Percentiles rank a stretch among this genome's conserved stretches.
Conservation (phyloP, 1,140 invertebrate species). For the Camponotus floridanus region DNA sequence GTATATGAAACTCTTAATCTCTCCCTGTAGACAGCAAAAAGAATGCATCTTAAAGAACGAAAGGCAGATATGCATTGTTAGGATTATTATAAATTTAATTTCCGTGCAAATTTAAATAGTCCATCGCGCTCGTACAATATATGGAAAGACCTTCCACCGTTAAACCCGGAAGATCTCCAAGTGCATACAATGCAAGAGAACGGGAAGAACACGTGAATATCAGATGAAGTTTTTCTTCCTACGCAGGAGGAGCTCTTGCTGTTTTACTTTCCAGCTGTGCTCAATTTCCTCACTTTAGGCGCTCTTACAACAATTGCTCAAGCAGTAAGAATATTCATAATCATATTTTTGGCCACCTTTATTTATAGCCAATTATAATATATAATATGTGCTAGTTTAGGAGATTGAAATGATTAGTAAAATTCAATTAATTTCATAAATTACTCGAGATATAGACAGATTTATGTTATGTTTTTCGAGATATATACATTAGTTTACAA, state of each 20-base stretch:
- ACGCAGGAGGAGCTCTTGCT: neutral
- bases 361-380: neutral
- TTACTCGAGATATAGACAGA: neutral
- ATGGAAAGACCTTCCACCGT: slow-evolving; percentile 16
- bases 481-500: neutral
- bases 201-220: slow-evolving; percentile 27
- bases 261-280: neutral
- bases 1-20: slow-evolving; percentile 3
- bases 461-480: neutral
- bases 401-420: neutral
- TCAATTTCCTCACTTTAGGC: neutral
- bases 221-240: slow-evolving; percentile 14
- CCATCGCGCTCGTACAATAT: slow-evolving; percentile 17
- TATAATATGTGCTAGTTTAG: neutral
- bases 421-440: neutral
- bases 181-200: slow-evolving; percentile 19
- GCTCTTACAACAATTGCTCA: neutral
- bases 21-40: slow-evolving; percentile 1
- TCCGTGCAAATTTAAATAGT: slow-evolving; percentile 40
- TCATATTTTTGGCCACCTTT: neutral
- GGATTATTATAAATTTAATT: slow-evolving; percentile 47
- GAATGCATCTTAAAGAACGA: slow-evolving; percentile 14
- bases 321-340: neutral
- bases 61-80: slow-evolving; percentile 19
- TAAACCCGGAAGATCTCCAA: slow-evolving; percentile 36